Evolutionary conservation across 2,797 vertebrate species (phyloP).

Genomic region (Sciaenops ocellatus): DNA sequence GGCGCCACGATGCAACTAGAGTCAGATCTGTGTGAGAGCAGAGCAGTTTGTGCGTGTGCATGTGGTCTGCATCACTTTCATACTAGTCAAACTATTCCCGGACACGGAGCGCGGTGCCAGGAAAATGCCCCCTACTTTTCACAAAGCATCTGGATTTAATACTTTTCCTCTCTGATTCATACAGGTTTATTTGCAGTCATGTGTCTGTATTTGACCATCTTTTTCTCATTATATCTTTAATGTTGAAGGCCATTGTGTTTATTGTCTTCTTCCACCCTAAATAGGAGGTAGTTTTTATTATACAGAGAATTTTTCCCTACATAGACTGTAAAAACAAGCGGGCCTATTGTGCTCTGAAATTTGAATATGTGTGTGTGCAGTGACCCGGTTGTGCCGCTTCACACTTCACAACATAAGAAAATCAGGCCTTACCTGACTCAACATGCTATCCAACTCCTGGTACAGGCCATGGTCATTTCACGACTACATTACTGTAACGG

Average conservation of each 20-base stretch:
- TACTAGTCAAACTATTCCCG: neutral
- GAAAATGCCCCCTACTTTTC: neutral
- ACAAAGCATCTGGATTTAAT: neutral
- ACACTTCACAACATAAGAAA: too few relatives aligned
- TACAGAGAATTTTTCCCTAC: too few relatives aligned
- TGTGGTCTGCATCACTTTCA: neutral
- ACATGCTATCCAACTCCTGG: too few relatives aligned
- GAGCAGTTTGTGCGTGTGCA: neutral
- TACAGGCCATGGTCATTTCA: too few relatives aligned
- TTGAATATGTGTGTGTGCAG: slow-evolving; percentile 25
- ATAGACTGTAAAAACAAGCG: neutral
- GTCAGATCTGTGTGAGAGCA: neutral
- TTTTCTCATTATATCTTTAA: too few relatives aligned
- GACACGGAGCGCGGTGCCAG: neutral
- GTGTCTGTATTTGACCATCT: neutral
- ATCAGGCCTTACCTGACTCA: too few relatives aligned
- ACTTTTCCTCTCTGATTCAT: neutral
- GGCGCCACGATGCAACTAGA: neutral
- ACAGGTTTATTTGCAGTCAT: neutral
- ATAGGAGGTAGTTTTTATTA: neutral
- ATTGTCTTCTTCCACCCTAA: neutral
- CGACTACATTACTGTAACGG: too few relatives aligned
- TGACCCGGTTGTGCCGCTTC: too few relatives aligned
- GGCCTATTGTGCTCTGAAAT: slow-evolving; percentile 5
- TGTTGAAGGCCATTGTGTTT: neutral